phyloP scores from a whole-genome alignment of 2,113 vertebrate genomes.

The Megaptera novaeangliae region DNA sequence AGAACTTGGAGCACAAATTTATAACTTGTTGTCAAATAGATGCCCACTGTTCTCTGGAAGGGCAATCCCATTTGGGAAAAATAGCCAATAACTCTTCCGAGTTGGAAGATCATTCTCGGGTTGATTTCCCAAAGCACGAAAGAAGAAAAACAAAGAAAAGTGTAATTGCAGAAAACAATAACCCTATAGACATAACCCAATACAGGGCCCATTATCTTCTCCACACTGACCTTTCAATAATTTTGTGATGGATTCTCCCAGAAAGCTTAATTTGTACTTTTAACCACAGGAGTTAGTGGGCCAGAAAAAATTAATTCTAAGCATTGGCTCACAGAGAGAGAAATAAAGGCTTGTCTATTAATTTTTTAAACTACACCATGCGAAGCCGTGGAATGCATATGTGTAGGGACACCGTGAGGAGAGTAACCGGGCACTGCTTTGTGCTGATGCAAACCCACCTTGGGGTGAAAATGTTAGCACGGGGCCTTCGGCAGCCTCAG shows the following conservation, averaged over 20 bases:
- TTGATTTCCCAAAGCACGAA: slow-evolving; percentile 43
- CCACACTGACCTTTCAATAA: not conserved
- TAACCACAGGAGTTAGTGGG: slow-evolving; percentile 37
- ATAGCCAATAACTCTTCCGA: slow-evolving; percentile 27
- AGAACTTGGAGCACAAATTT: not conserved
- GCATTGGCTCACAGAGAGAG: not conserved
- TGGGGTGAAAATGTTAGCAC: not conserved
- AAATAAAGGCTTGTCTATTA: slow-evolving; percentile 20
- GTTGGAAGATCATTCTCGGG: not conserved
- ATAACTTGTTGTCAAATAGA: not conserved
- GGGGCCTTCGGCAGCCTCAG: not conserved
- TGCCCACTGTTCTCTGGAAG: slow-evolving; percentile 32
- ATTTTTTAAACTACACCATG: not conserved
- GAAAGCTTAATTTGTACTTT: slow-evolving; percentile 56
- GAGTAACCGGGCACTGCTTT: rapidly evolving
- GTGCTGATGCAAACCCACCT: not conserved
- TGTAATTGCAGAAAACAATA: not conserved
- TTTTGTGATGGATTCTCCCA: not conserved
- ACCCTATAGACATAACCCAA: not conserved
- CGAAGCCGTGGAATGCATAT: not conserved
- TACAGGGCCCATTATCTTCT: not conserved
- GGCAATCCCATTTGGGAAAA: slow-evolving; percentile 18
- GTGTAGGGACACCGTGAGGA: rapidly evolving
- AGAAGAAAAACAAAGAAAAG: slow-evolving; percentile 28
- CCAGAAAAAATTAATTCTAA: slow-evolving; percentile 48